phyloP scores from a whole-genome alignment of 2,797 vertebrate genomes.

The Sebastes baramenuke region DNA sequence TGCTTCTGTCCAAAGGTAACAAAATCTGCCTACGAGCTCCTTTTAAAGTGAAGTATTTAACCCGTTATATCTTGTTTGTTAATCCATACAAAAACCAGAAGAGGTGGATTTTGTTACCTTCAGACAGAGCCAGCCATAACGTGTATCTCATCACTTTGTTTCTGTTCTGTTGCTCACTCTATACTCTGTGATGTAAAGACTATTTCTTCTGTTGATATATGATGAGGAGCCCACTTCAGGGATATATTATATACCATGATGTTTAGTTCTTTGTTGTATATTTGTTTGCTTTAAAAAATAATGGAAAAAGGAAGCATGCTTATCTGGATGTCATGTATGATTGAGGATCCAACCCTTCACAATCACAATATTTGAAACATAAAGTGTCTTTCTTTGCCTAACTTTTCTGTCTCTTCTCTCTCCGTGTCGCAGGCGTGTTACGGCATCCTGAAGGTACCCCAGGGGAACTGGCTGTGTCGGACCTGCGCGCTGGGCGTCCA shows the following conservation, averaged over 20 bases:
- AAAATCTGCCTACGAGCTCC: not conserved
- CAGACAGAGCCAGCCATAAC: not conserved
- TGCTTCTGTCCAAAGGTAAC: not conserved
- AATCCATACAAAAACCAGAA: not conserved
- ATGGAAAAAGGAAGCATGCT: too few relatives aligned
- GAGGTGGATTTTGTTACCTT: not conserved
- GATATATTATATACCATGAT: too few relatives aligned
- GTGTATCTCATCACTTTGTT: not conserved
- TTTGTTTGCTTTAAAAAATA: too few relatives aligned
- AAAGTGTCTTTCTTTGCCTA: not conserved
- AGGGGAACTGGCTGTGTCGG: slow-evolving; percentile 95
- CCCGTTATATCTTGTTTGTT: not conserved
- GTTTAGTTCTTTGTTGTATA: too few relatives aligned
- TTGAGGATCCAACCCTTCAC: too few relatives aligned
- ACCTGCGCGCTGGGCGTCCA: slow-evolving; percentile 95
- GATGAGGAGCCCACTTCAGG: fast-evolving
- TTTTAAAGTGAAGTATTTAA: not conserved
- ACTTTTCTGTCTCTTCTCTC: not conserved
- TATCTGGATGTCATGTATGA: too few relatives aligned
- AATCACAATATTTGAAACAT: too few relatives aligned
- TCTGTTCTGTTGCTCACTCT: too few relatives aligned
- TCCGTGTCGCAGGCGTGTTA: slow-evolving; percentile 88
- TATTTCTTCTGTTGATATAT: too few relatives aligned
- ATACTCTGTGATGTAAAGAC: too few relatives aligned
- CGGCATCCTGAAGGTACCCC: slow-evolving; percentile 95